Conservation (phyloP, 2,113 vertebrate genomes). For the Artemisiospiza belli region DNA sequence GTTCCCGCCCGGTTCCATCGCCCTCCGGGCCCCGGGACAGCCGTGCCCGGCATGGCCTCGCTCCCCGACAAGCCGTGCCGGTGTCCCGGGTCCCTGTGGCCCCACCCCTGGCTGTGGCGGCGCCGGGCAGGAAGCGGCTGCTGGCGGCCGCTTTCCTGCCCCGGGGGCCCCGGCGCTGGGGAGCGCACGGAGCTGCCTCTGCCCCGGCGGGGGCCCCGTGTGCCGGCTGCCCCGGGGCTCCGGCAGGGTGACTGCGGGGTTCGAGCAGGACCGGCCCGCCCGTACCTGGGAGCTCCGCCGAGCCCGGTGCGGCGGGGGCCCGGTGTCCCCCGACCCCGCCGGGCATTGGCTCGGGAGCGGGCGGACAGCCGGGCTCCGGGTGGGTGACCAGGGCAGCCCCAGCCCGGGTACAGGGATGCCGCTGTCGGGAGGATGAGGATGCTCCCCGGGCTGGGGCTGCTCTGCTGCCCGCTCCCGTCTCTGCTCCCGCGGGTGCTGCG, state of each 20-base stretch:
- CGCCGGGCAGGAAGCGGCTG: constrained; percentile 15
- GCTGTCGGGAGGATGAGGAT: not conserved
- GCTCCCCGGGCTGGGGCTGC: not conserved
- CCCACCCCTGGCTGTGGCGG: not conserved
- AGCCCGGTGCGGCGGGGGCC: not conserved
- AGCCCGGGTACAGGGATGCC: fast-evolving
- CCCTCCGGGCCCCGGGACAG: not conserved
- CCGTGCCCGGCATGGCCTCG: not conserved
- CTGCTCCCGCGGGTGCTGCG: not conserved
- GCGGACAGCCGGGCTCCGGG: not conserved
- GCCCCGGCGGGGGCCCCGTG: not conserved
- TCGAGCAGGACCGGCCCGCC: not conserved
- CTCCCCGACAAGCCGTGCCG: too few relatives aligned
- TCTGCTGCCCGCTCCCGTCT: not conserved
- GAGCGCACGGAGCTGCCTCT: not conserved
- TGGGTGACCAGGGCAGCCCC: not conserved
- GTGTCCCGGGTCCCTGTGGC: not conserved
- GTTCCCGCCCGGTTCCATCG: not conserved
- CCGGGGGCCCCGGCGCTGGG: not conserved
- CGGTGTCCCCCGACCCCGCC: not conserved
- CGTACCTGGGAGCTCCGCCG: not conserved
- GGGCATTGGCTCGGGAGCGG: not conserved
- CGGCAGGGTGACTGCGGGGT: not conserved
- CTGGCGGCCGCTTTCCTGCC: not conserved
- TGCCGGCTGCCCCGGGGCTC: not conserved